Evolutionary conservation across 2,888 invertebrate species (phyloP).

Genomic region (Teinopalpus imperialis): DNA sequence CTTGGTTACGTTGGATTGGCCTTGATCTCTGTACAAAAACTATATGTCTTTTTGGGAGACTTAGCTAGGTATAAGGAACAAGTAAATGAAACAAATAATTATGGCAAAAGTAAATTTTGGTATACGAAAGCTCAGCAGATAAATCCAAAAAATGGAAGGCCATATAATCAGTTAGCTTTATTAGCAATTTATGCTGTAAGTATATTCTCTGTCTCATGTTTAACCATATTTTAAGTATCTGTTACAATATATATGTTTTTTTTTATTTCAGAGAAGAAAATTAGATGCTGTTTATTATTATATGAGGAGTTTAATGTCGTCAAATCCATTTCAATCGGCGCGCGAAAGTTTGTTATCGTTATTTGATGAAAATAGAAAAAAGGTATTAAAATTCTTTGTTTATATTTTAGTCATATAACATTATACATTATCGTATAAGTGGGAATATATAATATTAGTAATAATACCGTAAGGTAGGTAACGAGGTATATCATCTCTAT

Average conservation of each 20-base stretch:
- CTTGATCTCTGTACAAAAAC: constrained; percentile 92
- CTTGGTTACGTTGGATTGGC: constrained; percentile 87
- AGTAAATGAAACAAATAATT: constrained; percentile 90
- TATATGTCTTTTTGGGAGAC: constrained; percentile 95
- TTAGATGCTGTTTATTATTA: constrained; percentile 98
- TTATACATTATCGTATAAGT: too few relatives aligned
- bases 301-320: constrained; percentile 96
- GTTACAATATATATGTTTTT: constrained; percentile 5
- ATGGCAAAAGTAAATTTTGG: constrained; percentile 88
- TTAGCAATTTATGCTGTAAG: constrained; percentile 91
- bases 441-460: too few relatives aligned
- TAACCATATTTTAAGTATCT: too few relatives aligned
- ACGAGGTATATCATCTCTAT: too few relatives aligned
- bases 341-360: constrained; percentile 92
- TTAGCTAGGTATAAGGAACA: constrained; percentile 95
- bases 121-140: constrained; percentile 96
- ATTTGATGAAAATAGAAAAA: constrained; percentile 96
- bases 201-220: constrained; percentile 32
- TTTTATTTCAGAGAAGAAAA: constrained; percentile 89
- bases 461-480: too few relatives aligned
- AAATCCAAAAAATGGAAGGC: constrained; percentile 96
- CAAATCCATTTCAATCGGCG: constrained; percentile 96
- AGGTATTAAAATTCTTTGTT: too few relatives aligned
- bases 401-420: too few relatives aligned
- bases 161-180: constrained; percentile 97